Percentiles rank a stretch among this genome's conserved stretches.
phyloP scores from a whole-genome alignment of 2,797 vertebrate species.

The Tenualosa thibaudeaui region DNA sequence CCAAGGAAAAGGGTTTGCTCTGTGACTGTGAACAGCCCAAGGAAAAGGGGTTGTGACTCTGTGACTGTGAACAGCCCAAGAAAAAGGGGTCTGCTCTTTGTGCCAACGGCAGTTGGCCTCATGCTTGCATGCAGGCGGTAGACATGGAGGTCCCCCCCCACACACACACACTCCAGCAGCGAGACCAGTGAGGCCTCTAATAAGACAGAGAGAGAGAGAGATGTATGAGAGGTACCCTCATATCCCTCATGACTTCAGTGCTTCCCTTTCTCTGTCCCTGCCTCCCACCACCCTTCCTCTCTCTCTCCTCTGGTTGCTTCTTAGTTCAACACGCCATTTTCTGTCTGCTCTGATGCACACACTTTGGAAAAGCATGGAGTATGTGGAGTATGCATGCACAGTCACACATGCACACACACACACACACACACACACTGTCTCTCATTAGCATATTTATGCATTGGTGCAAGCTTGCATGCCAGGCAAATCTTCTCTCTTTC shows the following conservation, averaged over 20 bases:
- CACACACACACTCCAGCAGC: neutral
- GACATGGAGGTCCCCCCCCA: neutral
- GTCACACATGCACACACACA: neutral
- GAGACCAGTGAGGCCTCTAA: neutral
- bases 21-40: too few species aligned
- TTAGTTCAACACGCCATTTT: constrained; percentile 15
- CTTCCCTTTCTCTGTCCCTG: neutral
- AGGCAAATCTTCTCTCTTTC: neutral
- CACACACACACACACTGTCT: neutral
- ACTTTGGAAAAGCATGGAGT: constrained; percentile 3
- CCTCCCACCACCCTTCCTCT: neutral
- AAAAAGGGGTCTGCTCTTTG: neutral
- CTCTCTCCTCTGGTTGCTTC: neutral
- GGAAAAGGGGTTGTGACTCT: too few species aligned
- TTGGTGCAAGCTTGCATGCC: neutral
- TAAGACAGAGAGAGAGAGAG: neutral
- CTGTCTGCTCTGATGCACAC: constrained; percentile 17
- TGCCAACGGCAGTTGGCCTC: neutral
- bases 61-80: too few species aligned
- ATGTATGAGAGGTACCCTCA: neutral
- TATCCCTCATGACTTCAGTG: neutral
- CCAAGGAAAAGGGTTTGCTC: too few species aligned
- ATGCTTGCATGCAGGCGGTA: neutral
- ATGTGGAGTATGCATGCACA: neutral
- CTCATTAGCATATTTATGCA: neutral